Conservation (phyloP, 2,797 vertebrate species). For the Gobio occitaniae region DNA sequence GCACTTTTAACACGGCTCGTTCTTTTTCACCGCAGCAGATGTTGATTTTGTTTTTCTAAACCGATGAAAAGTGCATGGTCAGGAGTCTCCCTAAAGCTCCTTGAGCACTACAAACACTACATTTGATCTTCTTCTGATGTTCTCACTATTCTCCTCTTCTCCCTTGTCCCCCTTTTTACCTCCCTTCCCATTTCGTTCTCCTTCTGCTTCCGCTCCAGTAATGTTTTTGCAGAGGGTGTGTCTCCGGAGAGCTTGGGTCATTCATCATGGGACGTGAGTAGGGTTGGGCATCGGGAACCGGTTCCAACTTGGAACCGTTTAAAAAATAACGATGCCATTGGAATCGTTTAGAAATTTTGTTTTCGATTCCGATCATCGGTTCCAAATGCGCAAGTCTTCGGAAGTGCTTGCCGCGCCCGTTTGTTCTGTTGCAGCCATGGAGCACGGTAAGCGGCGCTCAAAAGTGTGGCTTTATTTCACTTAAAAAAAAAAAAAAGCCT, state of each 20-base stretch:
- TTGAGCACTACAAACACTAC: conserved; percentile 58
- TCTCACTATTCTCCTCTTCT: conserved; percentile 29
- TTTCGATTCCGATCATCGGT: no score
- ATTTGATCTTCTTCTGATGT: conserved; percentile 62
- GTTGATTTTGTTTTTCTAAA: conserved; percentile 63
- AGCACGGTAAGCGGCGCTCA: no score
- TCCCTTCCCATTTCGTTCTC: conserved; percentile 57
- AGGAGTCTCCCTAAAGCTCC: conserved; percentile 65
- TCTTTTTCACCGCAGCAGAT: conserved; percentile 52
- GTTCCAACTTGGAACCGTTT: no score
- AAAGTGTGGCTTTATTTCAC: no score
- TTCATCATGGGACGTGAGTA: conserved; percentile 76
- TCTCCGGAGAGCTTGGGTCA: conserved; percentile 74
- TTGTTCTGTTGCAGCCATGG: no score
- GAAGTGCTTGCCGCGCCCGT: no score
- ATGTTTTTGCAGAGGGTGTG: conserved; percentile 64
- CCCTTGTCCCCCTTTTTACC: conserved; percentile 24
- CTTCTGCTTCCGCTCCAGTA: conserved; percentile 59
- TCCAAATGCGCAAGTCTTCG: no score
- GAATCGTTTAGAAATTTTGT: no score
- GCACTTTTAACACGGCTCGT: conserved; percentile 52
- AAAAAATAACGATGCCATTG: no score
- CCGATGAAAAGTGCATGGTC: conserved; percentile 62
- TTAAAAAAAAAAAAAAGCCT: no score
- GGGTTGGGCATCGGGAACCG: no score